Base-by-base conservation (phyloP, 2,888 invertebrate genomes). In the Micoletzkya japonica region DNA sequence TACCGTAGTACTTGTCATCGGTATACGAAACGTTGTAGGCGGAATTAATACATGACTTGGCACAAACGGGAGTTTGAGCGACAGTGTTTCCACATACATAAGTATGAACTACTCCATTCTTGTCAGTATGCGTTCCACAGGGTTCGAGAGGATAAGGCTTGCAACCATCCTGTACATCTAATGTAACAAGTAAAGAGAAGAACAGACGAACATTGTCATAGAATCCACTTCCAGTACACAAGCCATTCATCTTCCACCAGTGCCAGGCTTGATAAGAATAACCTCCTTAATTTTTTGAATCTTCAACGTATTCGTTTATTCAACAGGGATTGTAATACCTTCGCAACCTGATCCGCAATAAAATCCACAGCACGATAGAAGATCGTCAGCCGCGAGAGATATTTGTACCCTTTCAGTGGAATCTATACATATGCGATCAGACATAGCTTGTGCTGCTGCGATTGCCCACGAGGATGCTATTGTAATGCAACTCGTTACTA, bases 201-300 rank as follows among this genome's bases (percentile, higher is more conserved):
- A 44, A 14, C 20, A n/a, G n/a, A 44, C 44, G 10, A 10, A 44
- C 58, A 7, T 68, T 49, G 32, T 75, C 63, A 34, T 58, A 71
- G 73, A 75, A 79, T 71, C 90, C 88, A 1, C 94, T 94, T 50
- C 95, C 94, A 63, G 92, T 92, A 0, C 94, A 94, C 63, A 94
- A 87, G 3, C 94, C 94, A 64, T 89, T 89, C 71, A 89, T 88
- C 32, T 91, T 91, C 91, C 92, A 94, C 86, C 92, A 93, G 63
- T 90, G 88, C 94, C 94, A 95, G 17, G 94, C 94, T 24, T 90
- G 89, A 0, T 91, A 90, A 3, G 91, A 91, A 86, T 90, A 91
- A 2, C 94, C 94, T 34, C 93, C 94, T 83, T 36, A 17, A 68
- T 44, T 26, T 14, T 32, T 30, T 37, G 14, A 58, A 17, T 20